Base-by-base conservation (phyloP, 2,113 vertebrate species). In the Phasianus colchicus region DNA sequence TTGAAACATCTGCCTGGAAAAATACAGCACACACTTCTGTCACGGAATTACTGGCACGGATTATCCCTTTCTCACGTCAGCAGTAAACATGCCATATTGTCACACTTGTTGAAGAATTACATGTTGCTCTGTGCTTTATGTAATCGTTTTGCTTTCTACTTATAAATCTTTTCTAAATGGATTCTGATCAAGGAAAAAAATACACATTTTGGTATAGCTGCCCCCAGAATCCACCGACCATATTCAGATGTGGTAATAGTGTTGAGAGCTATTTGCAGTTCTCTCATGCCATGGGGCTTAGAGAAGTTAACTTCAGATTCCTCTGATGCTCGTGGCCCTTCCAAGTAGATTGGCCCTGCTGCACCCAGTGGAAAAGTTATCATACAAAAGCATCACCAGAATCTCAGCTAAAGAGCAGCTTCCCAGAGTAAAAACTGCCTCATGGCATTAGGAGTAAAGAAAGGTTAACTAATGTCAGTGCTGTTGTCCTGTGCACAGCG, bases 331-430 rank as follows among this genome's bases (percentile, higher is more conserved):
- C 20, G 61, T 30, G 48, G 74, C 52, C 18, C 8, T 89, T 88
- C 80, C 42, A 4, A 83, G 71, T 58, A 93, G 60, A 73, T 45
- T 27, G 57, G 40, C 38, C n/a, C 13, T 61, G 17, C 17, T 85
- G 83, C 30, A 74, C n/a, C 50, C 76, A 29, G 18, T 40, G 19
- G 40, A 92, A 88, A 93, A 43, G 65, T 36, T 75, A 79, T 87
- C 58, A 73, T 17, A 38, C 22, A 72, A 73, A 94, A 94, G 8
- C 86, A 45, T 74, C 95, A 57, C 42, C 58, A 91, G 93, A 87
- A 94, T 96, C 94, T 87, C 88, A 81, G 64, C 32, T 77, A 64
- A 94, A 95, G 43, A 80, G 69, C 78, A 74, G 54, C 75, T 95
- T 91, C 38, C 45, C 30, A 83, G 47, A 75, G 74, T 32, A 67